Evolutionary conservation across 2,888 invertebrate genomes (phyloP).

Genomic region (Herminia tarsipennalis): DNA sequence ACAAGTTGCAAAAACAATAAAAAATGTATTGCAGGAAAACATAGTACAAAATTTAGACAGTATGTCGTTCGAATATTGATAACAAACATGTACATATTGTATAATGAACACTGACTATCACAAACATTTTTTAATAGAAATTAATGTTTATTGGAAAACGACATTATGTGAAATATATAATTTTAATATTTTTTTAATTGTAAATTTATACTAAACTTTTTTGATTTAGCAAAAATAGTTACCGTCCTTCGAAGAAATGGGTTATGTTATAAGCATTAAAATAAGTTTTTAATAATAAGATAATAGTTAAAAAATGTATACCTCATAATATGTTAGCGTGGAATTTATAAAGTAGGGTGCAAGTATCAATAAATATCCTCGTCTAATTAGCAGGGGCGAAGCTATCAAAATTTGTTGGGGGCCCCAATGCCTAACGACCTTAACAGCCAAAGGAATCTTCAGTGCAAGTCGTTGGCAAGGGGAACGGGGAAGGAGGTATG

Average conservation of each 20-base stretch:
- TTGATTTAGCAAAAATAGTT: too few species aligned
- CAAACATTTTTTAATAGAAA: too few species aligned
- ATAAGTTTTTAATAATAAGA: slow-evolving; percentile 14
- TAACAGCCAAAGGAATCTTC: too few species aligned
- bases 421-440: too few species aligned
- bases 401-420: too few species aligned
- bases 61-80: slow-evolving; percentile 9
- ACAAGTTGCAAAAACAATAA: not conserved
- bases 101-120: too few species aligned
- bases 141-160: too few species aligned
- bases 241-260: slow-evolving; percentile 43
- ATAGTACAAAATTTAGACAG: slow-evolving; percentile 42
- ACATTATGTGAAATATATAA: too few species aligned
- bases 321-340: slow-evolving; percentile 36
- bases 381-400: not conserved
- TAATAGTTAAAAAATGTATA: slow-evolving; percentile 30
- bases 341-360: slow-evolving; percentile 23
- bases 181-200: slow-evolving; percentile 4
- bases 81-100: too few species aligned
- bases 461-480: too few species aligned
- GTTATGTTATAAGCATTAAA: slow-evolving; percentile 29
- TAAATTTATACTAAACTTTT: not conserved
- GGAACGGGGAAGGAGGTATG: too few species aligned
- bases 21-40: slow-evolving; percentile 21
- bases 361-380: slow-evolving; percentile 9